Base-by-base conservation (phyloP, 2,888 invertebrate species). In the Stenichneumon culpator region DNA sequence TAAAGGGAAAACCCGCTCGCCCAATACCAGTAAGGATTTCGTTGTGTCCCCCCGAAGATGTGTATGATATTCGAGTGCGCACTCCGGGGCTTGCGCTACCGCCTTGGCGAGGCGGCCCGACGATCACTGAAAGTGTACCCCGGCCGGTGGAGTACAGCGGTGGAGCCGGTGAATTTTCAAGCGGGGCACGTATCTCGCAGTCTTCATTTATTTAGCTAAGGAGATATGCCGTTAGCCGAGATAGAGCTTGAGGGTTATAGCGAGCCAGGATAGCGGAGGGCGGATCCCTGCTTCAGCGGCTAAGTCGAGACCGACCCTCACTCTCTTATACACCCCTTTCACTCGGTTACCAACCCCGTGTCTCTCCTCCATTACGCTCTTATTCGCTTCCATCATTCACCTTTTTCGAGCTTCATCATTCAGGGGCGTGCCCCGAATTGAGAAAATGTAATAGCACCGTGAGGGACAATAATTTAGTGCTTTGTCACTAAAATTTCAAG, bases 171-270 rank as follows among this genome's bases (percentile, higher is more conserved):
- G 74, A 87, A 89, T 89, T 90, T 88, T 82, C 72, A 87, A 84
- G 88, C 88, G 54, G 44, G 63, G 84, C 89, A 89, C 89, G 89
- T 90, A 88, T 39, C 79, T 70, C 67, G 69, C 86, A 80, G 82
- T 87, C 87, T 86, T 89, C 88, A 86, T 90, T 89, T 90, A 89
- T 88, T 89, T 88, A 83, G 89, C 86, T 86, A 87, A 89, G 86
- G 86, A 87, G 89, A 89, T 86, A 84, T 83, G 83, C 83, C 84
- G 86, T 86, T 82, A 85, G 83, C 74, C 70, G 65, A 86, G 87
- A 89, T 87, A 86, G 86, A 87, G 86, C 87, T 82, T 63, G 67
- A 69, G 83, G 82, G 77, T 63, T 63, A 63, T 63, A 63, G 32
- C 32, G 63, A 32, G 63, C 63, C 1, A 63, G 63, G 63, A 63